These are phyloP conservation scores for Ips nitidus DNA, from an alignment of 1,140 invertebrate genomes.

Conservation along the genomic window DNA sequence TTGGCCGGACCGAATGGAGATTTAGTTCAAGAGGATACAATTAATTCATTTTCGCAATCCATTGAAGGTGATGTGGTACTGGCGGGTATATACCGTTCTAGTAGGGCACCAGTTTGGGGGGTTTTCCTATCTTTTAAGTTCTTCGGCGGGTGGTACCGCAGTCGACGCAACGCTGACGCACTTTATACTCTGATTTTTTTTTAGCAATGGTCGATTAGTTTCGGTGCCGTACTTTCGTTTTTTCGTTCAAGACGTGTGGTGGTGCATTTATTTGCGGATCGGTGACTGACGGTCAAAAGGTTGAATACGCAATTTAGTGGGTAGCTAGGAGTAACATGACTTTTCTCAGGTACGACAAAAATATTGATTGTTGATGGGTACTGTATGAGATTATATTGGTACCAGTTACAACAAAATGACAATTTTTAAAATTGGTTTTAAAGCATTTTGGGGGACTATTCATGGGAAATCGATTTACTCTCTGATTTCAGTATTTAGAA, in stretches of 20 bases:
- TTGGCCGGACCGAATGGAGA: conserved; percentile 1
- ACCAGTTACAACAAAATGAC: too few species aligned
- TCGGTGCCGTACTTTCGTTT: background rate
- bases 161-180: conserved; percentile 6
- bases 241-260: background rate
- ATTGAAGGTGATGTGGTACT: conserved; percentile 14
- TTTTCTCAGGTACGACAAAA: too few species aligned
- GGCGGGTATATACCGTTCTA: conserved; percentile 18
- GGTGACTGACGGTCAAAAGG: too few species aligned
- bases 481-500: too few species aligned
- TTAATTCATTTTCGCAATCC: conserved; percentile 23
- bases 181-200: conserved; percentile 5
- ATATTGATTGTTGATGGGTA: too few species aligned
- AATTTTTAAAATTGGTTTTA: too few species aligned
- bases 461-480: too few species aligned
- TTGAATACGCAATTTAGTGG: too few species aligned
- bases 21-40: conserved; percentile 23
- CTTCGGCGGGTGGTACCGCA: conserved; percentile 14
- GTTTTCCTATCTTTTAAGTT: conserved; percentile 1
- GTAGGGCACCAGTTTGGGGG: conserved; percentile 9
- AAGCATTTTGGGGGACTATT: too few species aligned
- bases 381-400: too few species aligned
- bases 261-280: background rate
- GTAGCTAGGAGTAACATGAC: too few species aligned
- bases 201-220: background rate